Percentiles rank a stretch among this genome's conserved stretches.
phyloP scores from a whole-genome alignment of 2,888 invertebrate genomes.

The Agrotis clavis region DNA sequence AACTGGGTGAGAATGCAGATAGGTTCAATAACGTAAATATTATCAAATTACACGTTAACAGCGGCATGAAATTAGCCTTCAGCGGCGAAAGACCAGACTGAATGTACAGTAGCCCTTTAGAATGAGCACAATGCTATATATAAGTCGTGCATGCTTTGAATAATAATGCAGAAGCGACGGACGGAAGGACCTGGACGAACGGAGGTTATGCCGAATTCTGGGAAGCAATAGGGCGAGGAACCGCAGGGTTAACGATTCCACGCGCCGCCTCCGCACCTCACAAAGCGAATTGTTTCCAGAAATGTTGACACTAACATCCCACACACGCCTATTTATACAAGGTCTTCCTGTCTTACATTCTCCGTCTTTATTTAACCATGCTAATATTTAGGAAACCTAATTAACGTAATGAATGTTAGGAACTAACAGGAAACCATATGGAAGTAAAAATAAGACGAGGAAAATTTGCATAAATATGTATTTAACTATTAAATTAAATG shows the following conservation, averaged over 20 bases:
- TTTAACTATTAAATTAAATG: slow-evolving; percentile 41
- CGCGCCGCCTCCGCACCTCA: slow-evolving; percentile 23
- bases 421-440: slow-evolving; percentile 13
- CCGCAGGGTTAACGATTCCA: slow-evolving; percentile 46
- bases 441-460: slow-evolving; percentile 9
- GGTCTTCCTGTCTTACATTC: slow-evolving; percentile 19
- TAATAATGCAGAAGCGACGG: slow-evolving; percentile 62
- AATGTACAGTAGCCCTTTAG: slow-evolving; percentile 47
- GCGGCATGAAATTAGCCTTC: slow-evolving; percentile 19
- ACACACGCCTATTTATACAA: slow-evolving; percentile 44
- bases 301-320: slow-evolving; percentile 54
- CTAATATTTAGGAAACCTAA: slow-evolving; percentile 21
- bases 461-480: slow-evolving; percentile 33
- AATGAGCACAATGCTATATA: slow-evolving; percentile 63
- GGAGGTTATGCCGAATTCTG: slow-evolving; percentile 69
- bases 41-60: slow-evolving; percentile 14
- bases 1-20: slow-evolving; percentile 33
- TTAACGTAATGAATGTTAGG: slow-evolving; percentile 12
- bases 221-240: slow-evolving; percentile 63
- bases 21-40: slow-evolving; percentile 15
- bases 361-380: slow-evolving; percentile 8
- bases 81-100: slow-evolving; percentile 11
- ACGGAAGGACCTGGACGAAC: slow-evolving; percentile 69
- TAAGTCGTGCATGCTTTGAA: slow-evolving; percentile 62
- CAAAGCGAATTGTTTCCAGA: slow-evolving; percentile 61